Conservation (phyloP, 2,113 vertebrate genomes). For the Cygnus buccinator region DNA sequence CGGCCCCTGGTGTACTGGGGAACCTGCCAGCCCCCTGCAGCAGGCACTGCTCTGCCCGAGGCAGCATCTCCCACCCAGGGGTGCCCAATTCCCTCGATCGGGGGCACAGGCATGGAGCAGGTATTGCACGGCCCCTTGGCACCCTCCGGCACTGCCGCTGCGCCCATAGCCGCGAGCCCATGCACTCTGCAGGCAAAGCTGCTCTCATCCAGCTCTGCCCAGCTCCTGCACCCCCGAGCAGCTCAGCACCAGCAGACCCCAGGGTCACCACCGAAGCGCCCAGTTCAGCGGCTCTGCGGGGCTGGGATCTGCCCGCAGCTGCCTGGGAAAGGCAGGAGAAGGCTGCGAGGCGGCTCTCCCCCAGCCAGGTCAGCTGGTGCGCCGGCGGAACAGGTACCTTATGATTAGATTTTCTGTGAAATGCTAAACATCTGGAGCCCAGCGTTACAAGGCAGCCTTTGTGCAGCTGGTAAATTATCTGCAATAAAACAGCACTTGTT, state of each 20-base stretch:
- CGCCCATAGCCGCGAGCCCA: neutral
- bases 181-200: neutral
- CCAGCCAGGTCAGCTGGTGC: conserved; percentile 29
- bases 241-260: neutral
- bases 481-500: conserved; percentile 50
- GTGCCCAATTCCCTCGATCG: neutral
- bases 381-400: conserved; percentile 52
- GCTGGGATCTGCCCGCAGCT: neutral
- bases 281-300: neutral
- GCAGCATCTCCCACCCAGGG: neutral
- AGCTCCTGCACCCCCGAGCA: neutral
- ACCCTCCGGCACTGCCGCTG: rapidly evolving
- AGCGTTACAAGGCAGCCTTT: conserved; percentile 71
- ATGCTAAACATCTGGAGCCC: conserved; percentile 76
- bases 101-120: neutral
- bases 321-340: neutral
- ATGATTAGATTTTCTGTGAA: neutral
- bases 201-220: neutral
- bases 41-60: neutral
- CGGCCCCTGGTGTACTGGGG: rapidly evolving
- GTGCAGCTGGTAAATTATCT: conserved; percentile 46
- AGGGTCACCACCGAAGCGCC: neutral
- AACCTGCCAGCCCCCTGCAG: neutral
- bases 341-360: neutral
- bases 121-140: neutral